Evolutionary conservation across 1,140 invertebrate genomes (phyloP).

Genomic region (Drosophila kanapiae): DNA sequence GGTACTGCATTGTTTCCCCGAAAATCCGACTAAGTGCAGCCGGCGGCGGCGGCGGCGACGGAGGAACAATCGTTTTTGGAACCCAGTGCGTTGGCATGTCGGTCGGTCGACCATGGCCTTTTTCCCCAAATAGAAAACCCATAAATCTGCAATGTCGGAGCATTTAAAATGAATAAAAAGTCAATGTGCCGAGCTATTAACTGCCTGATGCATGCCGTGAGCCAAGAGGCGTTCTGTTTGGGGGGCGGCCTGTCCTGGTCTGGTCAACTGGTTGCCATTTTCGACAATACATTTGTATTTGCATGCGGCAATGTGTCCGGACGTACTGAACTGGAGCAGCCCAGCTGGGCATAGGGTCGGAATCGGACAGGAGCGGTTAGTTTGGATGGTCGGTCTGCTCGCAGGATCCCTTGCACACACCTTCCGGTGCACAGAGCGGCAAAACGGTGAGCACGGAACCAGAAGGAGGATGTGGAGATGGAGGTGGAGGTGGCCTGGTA

Average conservation of each 20-base stretch:
- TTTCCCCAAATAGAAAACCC: conserved; percentile 76
- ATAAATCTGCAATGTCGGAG: conserved; percentile 81
- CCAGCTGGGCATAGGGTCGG: conserved; percentile 36
- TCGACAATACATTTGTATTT: conserved; percentile 83
- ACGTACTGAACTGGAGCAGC: conserved; percentile 59
- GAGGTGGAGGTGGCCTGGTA: not conserved
- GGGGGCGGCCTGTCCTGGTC: conserved; percentile 12
- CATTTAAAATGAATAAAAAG: conserved; percentile 83
- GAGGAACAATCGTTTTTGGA: conserved; percentile 13
- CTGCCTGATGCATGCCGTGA: conserved; percentile 74
- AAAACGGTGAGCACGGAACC: conserved; percentile 38
- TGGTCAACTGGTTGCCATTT: conserved; percentile 75
- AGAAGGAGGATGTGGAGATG: not conserved
- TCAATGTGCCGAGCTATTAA: conserved; percentile 83
- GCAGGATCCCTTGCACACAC: conserved; percentile 58
- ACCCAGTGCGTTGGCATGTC: conserved; percentile 17
- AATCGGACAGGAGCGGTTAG: conserved; percentile 52
- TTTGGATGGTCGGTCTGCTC: conserved; percentile 59
- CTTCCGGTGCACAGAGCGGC: conserved; percentile 73
- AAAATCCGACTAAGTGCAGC: conserved; percentile 79
- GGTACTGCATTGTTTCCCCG: conserved; percentile 69
- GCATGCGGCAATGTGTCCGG: conserved; percentile 77
- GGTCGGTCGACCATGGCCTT: conserved; percentile 49
- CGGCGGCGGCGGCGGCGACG: conserved; percentile 35
- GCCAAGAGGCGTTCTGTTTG: not conserved